Evolutionary conservation across 2,797 vertebrate species (phyloP), one percentile per base, ranked within the genome.

Genomic region (Lutjanus argentimaculatus): DNA sequence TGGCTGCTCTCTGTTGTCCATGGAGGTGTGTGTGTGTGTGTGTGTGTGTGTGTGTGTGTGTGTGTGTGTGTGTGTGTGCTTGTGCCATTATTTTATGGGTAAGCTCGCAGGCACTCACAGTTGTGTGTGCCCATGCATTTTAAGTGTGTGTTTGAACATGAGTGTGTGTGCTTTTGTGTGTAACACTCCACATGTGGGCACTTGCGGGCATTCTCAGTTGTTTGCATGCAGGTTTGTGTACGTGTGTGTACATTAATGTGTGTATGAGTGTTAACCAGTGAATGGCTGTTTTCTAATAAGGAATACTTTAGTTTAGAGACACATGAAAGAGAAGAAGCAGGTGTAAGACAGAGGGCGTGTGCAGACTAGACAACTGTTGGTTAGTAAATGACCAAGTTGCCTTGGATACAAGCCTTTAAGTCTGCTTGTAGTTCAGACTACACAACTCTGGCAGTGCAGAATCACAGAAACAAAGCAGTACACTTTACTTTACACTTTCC

Each of bases 21-120:
- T 56, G 21, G 30, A 58, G 7, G 43, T 75, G 59, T 82, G 53
- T 72, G 65, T 58, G 69, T 61, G 40, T 59, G 70, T 77, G 61
- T 52, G 57, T 25, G 21, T 61, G 45, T 58, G 49, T 67, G 51
- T 45, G 19, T 52, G 42, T 71, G 53, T 72, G 45, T 25, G 25
- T 22, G 7, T 57, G 43, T 43, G 62, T 52, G 40, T 69, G 66
- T 75, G 52, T 9, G 17, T 72, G 8, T 52, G n/a, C 6, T n/a
- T n/a, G n/a, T n/a, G n/a, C n/a, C n/a, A n/a, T 71, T 42, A 55
- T 42, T 74, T 48, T 53, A 71, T 56, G 55, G 48, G 55, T 7
- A 14, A 10, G 55, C 48, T 53, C 1, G 16, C 62, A 71, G 43
- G 43, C 67, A 46, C 51, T 45, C 53, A n/a, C 21, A 15, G 17